phyloP scores from a whole-genome alignment of 2,888 invertebrate species.

The Pseudococcus longispinus region DNA sequence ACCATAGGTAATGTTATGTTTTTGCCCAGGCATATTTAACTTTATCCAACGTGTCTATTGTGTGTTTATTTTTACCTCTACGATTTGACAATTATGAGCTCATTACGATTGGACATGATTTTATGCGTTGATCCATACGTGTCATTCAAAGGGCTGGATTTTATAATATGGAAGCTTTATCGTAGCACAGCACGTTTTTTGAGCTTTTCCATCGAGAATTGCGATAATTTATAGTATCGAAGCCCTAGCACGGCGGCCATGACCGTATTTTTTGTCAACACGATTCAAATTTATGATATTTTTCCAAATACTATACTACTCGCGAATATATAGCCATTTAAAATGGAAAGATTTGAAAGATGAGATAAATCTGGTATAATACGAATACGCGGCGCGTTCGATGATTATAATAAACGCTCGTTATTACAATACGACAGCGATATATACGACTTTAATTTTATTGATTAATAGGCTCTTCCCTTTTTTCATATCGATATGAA shows the following conservation, averaged over 20 bases:
- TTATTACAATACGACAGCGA: conserved; percentile 26
- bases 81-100: neutral
- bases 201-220: neutral
- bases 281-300: conserved; percentile 37
- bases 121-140: neutral
- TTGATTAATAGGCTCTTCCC: conserved; percentile 6
- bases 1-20: neutral
- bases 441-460: conserved; percentile 35
- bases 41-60: neutral
- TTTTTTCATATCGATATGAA: conserved; percentile 1
- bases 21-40: neutral
- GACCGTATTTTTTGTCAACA: conserved; percentile 24
- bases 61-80: neutral
- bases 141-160: neutral
- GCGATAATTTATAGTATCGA: neutral
- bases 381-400: neutral
- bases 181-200: neutral
- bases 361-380: conserved; percentile 23
- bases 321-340: neutral
- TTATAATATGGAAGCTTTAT: neutral
- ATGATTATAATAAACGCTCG: conserved; percentile 46
- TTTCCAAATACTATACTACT: neutral
- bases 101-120: neutral
- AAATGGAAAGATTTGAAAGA: conserved; percentile 40
- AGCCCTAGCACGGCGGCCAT: neutral